Conservation (phyloP, 2,797 vertebrate species). For the Microctenopoma lineatum region DNA sequence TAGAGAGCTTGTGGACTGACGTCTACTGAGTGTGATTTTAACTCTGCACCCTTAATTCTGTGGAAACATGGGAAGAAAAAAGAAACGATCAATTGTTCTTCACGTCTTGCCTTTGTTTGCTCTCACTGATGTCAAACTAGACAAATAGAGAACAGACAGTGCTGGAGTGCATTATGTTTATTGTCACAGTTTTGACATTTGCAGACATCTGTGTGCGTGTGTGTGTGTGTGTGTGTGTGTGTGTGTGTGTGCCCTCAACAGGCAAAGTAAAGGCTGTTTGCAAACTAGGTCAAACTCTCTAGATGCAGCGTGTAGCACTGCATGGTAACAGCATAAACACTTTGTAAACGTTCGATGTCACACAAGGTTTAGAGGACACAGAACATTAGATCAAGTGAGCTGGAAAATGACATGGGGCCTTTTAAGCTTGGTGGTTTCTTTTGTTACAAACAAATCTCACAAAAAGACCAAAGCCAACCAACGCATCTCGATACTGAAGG, state of each 20-base stretch:
- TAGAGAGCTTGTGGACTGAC: constrained; percentile 33
- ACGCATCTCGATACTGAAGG: not conserved
- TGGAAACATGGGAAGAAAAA: constrained; percentile 13
- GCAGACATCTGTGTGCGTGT: constrained; percentile 15
- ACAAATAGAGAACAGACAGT: constrained; percentile 12
- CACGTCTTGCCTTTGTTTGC: not conserved
- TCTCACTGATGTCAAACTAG: constrained; percentile 27
- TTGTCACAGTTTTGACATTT: constrained; percentile 28
- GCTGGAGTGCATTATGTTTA: constrained; percentile 23
- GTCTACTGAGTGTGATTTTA: constrained; percentile 37
- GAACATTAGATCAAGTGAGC: constrained; percentile 13
- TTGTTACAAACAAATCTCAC: constrained; percentile 18
- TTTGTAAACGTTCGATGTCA: constrained; percentile 16
- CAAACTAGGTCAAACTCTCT: constrained; percentile 52
- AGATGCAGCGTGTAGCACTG: constrained; percentile 13
- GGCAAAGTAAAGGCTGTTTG: constrained; percentile 43
- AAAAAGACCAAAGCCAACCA: constrained; percentile 9
- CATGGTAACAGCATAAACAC: constrained; percentile 10
- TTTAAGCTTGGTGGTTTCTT: not conserved
- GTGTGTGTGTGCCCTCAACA: constrained; percentile 16
- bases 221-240: not conserved
- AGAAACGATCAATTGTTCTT: not conserved
- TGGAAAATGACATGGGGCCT: constrained; percentile 10
- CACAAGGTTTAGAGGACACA: constrained; percentile 17
- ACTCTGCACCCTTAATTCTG: constrained; percentile 26